Conservation (phyloP, 2,888 invertebrate species). For the Limulus polyphemus region DNA sequence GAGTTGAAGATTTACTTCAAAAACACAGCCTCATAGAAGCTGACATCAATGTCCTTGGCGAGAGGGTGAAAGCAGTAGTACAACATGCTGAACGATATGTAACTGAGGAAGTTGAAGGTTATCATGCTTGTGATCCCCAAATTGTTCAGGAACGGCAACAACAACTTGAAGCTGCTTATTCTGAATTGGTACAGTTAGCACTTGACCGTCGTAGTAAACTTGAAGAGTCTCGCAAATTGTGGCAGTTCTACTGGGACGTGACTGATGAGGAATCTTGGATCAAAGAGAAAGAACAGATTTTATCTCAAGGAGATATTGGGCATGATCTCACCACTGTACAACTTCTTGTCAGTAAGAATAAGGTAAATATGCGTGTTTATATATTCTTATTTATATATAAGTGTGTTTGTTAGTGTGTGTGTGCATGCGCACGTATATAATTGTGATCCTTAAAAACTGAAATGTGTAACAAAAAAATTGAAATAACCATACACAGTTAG, state of each 20-base stretch:
- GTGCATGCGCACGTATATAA: too few relatives aligned
- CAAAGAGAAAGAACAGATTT: conserved; percentile 93
- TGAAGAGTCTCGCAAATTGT: conserved; percentile 92
- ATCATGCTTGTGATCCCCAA: conserved; percentile 90
- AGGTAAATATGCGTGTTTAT: conserved; percentile 35
- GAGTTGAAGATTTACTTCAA: conserved; percentile 95
- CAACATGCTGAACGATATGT: conserved; percentile 89
- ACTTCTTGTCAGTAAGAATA: conserved; percentile 89
- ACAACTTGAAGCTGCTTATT: conserved; percentile 85
- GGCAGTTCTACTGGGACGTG: conserved; percentile 99
- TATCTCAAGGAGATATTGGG: conserved; percentile 93
- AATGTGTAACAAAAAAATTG: too few relatives aligned
- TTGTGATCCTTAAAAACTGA: too few relatives aligned
- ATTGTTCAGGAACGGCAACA: conserved; percentile 90
- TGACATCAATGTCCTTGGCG: conserved; percentile 95
- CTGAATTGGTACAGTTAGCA: conserved; percentile 86
- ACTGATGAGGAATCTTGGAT: conserved; percentile 98
- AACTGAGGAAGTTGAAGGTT: conserved; percentile 62
- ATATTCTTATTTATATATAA: too few relatives aligned
- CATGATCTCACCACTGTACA: conserved; percentile 97
- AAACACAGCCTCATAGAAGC: conserved; percentile 96
- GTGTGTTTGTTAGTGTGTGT: too few relatives aligned
- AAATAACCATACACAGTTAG: too few relatives aligned
- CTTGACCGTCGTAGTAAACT: conserved; percentile 82
- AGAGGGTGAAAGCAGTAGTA: conserved; percentile 91